A percentile compares a stretch with the other conserved stretches of the same genome.
phyloP scores from a whole-genome alignment of 2,888 invertebrate genomes.

The Caenorhabditis sp. region DNA sequence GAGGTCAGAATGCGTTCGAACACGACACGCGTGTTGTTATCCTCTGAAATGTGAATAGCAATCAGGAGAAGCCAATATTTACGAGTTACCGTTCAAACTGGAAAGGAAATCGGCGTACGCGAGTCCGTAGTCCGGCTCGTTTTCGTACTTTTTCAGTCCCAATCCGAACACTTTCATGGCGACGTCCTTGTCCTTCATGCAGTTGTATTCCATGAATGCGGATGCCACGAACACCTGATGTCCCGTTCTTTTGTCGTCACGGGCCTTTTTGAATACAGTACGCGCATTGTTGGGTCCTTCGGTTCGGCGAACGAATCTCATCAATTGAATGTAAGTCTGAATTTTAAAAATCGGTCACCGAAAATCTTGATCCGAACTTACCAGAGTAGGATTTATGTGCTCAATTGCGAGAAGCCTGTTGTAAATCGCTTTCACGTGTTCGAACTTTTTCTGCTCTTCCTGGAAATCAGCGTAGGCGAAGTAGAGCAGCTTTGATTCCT shows the following conservation, averaged over 20 bases:
- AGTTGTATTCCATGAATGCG: conserved; percentile 98
- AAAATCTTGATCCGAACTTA: no score
- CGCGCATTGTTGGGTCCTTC: conserved; percentile 98
- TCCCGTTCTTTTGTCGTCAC: conserved; percentile 88
- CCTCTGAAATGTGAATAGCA: conserved; percentile 84
- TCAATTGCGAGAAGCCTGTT: conserved; percentile 90
- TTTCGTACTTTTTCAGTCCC: conserved; percentile 95
- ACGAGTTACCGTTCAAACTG: conserved; percentile 89
- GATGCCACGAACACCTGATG: conserved; percentile 97
- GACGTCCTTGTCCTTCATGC: conserved; percentile 90
- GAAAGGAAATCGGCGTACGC: conserved; percentile 97
- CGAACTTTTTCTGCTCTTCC: conserved; percentile 92
- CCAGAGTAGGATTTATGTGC: conserved; percentile 95
- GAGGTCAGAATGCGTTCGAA: conserved; percentile 96
- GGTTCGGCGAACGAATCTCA: conserved; percentile 97
- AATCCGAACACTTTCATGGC: conserved; percentile 97
- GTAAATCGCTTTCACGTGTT: conserved; percentile 96
- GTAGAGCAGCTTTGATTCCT: conserved; percentile 92
- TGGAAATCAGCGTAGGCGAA: conserved; percentile 97
- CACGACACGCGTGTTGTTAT: conserved; percentile 98
- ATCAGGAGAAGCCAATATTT: neutral
- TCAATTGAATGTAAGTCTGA: conserved; percentile 95
- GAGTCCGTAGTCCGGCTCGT: conserved; percentile 93
- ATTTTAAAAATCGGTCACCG: no score
- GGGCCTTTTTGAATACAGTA: conserved; percentile 92